These are phyloP conservation scores for Platerodrilus igneus DNA, from an alignment of 2,888 invertebrate genomes.

Conservation along the genomic window DNA sequence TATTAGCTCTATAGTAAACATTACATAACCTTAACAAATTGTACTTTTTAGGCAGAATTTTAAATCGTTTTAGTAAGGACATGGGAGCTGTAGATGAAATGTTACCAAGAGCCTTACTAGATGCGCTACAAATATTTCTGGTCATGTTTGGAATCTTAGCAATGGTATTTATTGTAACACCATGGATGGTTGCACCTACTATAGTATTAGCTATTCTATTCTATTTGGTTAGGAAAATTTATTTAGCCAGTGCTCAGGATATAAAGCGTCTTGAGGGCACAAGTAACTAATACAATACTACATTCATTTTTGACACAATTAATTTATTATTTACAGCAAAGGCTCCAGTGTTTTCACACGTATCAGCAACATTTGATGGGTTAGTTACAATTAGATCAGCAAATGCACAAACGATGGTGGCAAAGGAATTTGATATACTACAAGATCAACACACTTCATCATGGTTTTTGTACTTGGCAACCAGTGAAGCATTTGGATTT, in stretches of 20 bases:
- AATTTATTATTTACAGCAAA: slow-evolving; percentile 58
- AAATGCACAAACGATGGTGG: slow-evolving; percentile 65
- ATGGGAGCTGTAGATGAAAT: slow-evolving; percentile 74
- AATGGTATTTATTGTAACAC: slow-evolving; percentile 67
- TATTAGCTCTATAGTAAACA: too few relatives aligned
- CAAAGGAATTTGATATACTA: slow-evolving; percentile 68
- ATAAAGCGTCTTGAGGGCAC: slow-evolving; percentile 61
- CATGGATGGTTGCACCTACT: slow-evolving; percentile 62
- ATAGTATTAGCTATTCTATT: slow-evolving; percentile 60
- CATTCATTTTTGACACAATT: slow-evolving; percentile 1
- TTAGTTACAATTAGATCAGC: slow-evolving; percentile 82
- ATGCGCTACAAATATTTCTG: slow-evolving; percentile 62
- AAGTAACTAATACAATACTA: too few relatives aligned
- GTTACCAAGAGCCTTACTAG: slow-evolving; percentile 61
- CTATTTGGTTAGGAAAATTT: slow-evolving; percentile 60
- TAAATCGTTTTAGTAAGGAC: slow-evolving; percentile 83
- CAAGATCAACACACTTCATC: slow-evolving; percentile 66
- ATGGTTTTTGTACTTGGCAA: slow-evolving; percentile 56
- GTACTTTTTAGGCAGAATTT: slow-evolving; percentile 65
- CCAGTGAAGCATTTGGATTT: slow-evolving; percentile 60
- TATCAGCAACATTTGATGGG: slow-evolving; percentile 82
- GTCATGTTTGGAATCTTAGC: slow-evolving; percentile 67
- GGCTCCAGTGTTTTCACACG: slow-evolving; percentile 88
- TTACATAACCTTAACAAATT: too few relatives aligned
- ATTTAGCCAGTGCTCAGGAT: slow-evolving; percentile 67